These are phyloP conservation scores for Synergus laeviventris DNA, from an alignment of 2,888 invertebrate species.

Conservation along the genomic window DNA sequence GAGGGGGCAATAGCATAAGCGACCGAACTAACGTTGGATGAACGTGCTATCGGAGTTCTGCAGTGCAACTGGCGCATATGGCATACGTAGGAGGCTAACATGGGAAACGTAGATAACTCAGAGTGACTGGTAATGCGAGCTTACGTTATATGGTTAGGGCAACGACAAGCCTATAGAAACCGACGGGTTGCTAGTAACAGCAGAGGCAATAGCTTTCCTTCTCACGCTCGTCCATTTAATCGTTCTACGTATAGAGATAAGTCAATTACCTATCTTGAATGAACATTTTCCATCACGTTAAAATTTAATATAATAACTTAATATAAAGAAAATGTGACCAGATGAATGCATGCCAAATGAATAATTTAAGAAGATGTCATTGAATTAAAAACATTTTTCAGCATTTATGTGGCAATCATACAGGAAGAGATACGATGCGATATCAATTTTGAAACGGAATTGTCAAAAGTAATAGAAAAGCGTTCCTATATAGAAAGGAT, in stretches of 20 bases:
- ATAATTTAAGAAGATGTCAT: neutral
- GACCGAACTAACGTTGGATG: conserved; percentile 61
- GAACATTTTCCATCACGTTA: conserved; percentile 48
- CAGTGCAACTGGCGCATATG: conserved; percentile 69
- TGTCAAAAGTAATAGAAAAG: conserved; percentile 50
- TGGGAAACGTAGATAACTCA: conserved; percentile 74
- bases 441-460: neutral
- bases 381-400: neutral
- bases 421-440: neutral
- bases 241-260: conserved; percentile 17
- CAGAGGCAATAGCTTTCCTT: conserved; percentile 37
- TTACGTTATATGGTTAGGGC: conserved; percentile 60
- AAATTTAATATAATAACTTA: neutral
- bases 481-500: conserved; percentile 32
- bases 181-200: conserved; percentile 57
- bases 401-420: neutral
- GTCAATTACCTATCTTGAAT: conserved; percentile 46
- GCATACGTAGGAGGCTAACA: conserved; percentile 62
- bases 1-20: conserved; percentile 41
- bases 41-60: conserved; percentile 69
- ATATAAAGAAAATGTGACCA: neutral
- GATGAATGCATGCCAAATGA: neutral
- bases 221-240: conserved; percentile 36
- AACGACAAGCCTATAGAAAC: conserved; percentile 65
- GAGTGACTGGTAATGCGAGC: conserved; percentile 70